Percentiles rank a stretch among this genome's conserved stretches.
Evolutionary conservation across 2,888 invertebrate species (phyloP).

Genomic region (Alcis repandata): DNA sequence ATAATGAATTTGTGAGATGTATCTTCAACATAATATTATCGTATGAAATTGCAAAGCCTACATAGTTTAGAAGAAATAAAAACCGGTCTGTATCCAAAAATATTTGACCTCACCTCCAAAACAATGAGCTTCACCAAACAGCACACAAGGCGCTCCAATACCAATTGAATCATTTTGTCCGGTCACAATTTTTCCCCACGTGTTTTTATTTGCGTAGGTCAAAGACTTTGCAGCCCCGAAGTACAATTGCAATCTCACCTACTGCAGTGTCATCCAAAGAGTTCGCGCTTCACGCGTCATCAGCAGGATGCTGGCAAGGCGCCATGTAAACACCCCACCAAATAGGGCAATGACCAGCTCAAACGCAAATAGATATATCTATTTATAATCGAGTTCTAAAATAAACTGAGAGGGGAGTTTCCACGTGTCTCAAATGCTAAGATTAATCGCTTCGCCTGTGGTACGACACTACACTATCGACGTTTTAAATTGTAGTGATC

Average conservation of each 20-base stretch:
- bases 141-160: conserved; percentile 9
- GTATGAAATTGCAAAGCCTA: too few species aligned
- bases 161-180: conserved; percentile 11
- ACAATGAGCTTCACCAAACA: conserved; percentile 12
- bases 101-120: conserved; percentile 8
- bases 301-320: conserved; percentile 64
- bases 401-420: conserved; percentile 74
- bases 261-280: conserved; percentile 37
- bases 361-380: conserved; percentile 79
- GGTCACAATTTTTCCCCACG: not conserved
- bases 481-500: conserved; percentile 23
- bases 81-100: too few species aligned
- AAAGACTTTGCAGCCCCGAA: conserved; percentile 15
- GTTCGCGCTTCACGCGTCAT: conserved; percentile 52
- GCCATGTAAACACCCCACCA: conserved; percentile 83
- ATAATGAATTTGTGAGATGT: not conserved
- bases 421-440: conserved; percentile 72
- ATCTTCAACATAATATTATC: too few species aligned
- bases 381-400: conserved; percentile 76
- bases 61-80: too few species aligned
- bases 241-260: conserved; percentile 11
- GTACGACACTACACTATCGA: conserved; percentile 27
- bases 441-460: conserved; percentile 64
- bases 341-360: conserved; percentile 84
- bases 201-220: conserved; percentile 15